Evolutionary conservation across 2,113 vertebrate genomes (phyloP).

Genomic region (Syngnathus scovelli): DNA sequence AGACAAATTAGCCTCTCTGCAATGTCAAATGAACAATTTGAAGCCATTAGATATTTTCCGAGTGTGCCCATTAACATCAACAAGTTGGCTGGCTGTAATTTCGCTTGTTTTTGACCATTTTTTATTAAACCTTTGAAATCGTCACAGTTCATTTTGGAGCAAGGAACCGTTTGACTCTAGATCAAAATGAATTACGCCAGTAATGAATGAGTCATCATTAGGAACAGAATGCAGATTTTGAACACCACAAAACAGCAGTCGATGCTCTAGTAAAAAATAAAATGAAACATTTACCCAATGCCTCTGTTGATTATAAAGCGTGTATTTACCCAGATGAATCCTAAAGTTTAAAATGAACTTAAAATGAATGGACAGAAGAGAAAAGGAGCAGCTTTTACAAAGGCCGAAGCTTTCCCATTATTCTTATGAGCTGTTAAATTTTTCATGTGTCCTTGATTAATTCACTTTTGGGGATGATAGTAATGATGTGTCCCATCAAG

Average conservation of each 20-base stretch:
- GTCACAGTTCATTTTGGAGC: too few species aligned
- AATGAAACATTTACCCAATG: neutral
- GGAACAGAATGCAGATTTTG: neutral
- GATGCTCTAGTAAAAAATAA: neutral
- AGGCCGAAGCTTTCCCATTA: conserved; percentile 5
- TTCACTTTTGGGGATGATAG: conserved; percentile 25
- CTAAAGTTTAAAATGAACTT: conserved; percentile 4
- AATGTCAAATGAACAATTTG: neutral
- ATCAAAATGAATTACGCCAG: neutral
- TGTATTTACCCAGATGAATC: neutral
- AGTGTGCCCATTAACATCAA: neutral
- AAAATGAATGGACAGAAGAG: conserved; percentile 16
- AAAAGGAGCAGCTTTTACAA: neutral
- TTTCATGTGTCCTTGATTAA: conserved; percentile 31
- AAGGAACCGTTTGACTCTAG: too few species aligned
- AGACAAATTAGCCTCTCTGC: too few species aligned
- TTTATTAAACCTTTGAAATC: neutral
- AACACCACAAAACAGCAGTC: neutral
- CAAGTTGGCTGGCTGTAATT: neutral
- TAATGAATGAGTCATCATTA: neutral
- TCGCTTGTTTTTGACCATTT: neutral
- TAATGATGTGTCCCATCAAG: conserved; percentile 27
- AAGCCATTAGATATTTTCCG: neutral
- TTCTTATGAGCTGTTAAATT: conserved; percentile 18
- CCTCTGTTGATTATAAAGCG: conserved; percentile 6